Evolutionary conservation across 2,888 invertebrate genomes (phyloP).

Genomic region (Erebia aethiops): DNA sequence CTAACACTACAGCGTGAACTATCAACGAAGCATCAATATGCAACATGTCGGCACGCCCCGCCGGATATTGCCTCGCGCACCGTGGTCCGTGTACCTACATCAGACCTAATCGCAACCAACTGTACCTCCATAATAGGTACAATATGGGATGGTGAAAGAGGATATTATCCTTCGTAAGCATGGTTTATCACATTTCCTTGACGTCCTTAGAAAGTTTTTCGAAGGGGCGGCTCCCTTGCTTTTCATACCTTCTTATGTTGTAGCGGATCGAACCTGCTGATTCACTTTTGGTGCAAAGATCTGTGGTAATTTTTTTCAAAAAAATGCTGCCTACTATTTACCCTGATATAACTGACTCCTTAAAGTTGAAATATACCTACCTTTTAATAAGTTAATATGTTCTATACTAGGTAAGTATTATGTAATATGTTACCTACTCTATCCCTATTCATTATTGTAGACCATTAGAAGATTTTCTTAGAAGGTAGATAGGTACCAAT

Average conservation of each 20-base stretch:
- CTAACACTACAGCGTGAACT: constrained; percentile 8
- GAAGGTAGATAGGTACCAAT: no score
- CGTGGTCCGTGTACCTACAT: neutral
- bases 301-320: neutral
- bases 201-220: neutral
- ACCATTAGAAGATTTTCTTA: no score
- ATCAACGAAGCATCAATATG: constrained; percentile 36
- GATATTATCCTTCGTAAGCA: constrained; percentile 3
- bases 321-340: no score
- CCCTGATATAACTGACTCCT: no score
- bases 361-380: no score
- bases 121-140: constrained; percentile 3
- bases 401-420: no score
- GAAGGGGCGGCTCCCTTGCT: neutral
- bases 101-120: constrained; percentile 12
- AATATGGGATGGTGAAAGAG: neutral
- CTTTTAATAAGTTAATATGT: no score
- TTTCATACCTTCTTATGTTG: neutral
- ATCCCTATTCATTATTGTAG: no score
- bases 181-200: neutral
- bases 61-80: constrained; percentile 26
- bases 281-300: neutral
- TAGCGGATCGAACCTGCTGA: neutral
- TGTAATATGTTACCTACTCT: no score
- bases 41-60: constrained; percentile 26